Conservation (phyloP, 1,140 invertebrate species). For the Drosophila leontia region DNA sequence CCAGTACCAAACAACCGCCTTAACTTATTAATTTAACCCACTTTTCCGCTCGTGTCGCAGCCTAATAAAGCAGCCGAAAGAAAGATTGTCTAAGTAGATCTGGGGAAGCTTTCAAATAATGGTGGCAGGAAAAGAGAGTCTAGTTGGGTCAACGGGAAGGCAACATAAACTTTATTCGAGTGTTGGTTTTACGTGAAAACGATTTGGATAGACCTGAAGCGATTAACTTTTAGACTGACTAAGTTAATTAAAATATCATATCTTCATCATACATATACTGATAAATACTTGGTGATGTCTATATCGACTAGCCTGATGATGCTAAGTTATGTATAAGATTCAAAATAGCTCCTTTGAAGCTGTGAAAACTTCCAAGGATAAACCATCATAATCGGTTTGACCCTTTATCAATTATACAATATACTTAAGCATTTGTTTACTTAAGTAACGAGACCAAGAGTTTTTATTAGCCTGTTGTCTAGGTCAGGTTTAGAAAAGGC, state of each 20-base stretch:
- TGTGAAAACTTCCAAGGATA: background rate
- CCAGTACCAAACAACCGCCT: constrained; percentile 44
- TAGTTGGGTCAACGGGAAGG: constrained; percentile 9
- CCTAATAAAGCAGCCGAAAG: constrained; percentile 40
- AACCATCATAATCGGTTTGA: background rate
- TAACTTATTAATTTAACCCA: constrained; percentile 72
- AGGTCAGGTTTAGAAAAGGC: constrained; percentile 38
- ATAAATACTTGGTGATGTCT: background rate
- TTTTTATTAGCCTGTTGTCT: constrained; percentile 31
- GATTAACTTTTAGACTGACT: background rate
- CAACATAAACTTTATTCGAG: background rate
- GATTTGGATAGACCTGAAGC: background rate
- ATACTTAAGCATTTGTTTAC: background rate
- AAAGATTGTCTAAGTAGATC: constrained; percentile 49
- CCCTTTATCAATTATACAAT: background rate
- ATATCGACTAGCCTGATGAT: background rate
- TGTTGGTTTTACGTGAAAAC: background rate
- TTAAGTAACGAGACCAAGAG: background rate
- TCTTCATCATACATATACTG: background rate
- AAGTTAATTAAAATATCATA: background rate
- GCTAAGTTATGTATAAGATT: background rate
- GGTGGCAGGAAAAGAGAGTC: constrained; percentile 16
- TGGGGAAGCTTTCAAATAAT: constrained; percentile 20
- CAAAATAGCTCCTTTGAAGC: background rate
- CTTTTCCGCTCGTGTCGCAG: constrained; percentile 56